phyloP scores from a whole-genome alignment of 1,140 invertebrate species.

The Drosophila novamexicana region DNA sequence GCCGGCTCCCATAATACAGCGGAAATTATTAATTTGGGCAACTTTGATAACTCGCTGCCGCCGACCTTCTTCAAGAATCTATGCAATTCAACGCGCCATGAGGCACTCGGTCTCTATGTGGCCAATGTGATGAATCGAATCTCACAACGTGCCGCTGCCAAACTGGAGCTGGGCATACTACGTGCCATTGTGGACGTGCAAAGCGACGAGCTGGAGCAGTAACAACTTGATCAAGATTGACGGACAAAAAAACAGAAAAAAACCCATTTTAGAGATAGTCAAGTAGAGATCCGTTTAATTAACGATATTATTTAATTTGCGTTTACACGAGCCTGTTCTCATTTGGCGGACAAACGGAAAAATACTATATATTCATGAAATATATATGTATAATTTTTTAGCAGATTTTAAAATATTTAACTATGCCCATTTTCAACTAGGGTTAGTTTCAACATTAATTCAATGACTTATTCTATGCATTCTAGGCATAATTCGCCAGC shows the following conservation, averaged over 20 bases:
- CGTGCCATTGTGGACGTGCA: conserved; percentile 79
- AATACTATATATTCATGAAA: background rate
- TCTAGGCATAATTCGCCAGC: background rate
- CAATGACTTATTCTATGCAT: background rate
- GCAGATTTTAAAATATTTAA: background rate
- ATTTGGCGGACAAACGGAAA: background rate
- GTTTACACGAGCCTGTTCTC: conserved; percentile 6
- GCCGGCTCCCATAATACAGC: conserved; percentile 48
- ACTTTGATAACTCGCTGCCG: conserved; percentile 77
- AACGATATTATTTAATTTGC: background rate
- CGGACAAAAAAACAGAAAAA: background rate
- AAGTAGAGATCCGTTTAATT: background rate
- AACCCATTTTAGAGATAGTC: conserved; percentile 13
- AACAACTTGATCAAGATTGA: background rate
- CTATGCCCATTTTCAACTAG: too few relatives aligned
- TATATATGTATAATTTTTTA: background rate
- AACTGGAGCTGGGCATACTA: conserved; percentile 76
- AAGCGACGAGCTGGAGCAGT: conserved; percentile 75
- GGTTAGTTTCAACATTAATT: background rate
- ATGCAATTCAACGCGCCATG: conserved; percentile 79
- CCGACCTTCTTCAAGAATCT: conserved; percentile 83
- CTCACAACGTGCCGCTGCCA: conserved; percentile 63
- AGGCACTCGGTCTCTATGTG: conserved; percentile 77
- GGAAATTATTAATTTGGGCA: conserved; percentile 79
- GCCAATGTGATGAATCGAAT: conserved; percentile 82